Conservation (phyloP, 2,113 vertebrate species). For the Datnioides undecimradiatus region DNA sequence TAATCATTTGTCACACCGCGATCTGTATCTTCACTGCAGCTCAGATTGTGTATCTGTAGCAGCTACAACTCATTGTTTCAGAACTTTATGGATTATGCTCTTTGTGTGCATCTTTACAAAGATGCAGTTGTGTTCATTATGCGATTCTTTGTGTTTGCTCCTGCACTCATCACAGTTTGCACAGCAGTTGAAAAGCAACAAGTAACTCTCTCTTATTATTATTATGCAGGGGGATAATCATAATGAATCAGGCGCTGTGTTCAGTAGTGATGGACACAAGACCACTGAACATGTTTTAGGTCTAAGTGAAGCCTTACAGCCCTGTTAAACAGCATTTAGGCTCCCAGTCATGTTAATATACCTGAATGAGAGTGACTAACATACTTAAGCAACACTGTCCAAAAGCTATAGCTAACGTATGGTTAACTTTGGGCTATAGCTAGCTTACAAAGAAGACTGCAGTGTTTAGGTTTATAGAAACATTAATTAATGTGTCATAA, state of each 20-base stretch:
- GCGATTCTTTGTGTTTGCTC: conserved; percentile 2
- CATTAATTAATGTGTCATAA: too few relatives aligned
- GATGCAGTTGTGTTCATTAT: conserved; percentile 17
- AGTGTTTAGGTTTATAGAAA: too few relatives aligned
- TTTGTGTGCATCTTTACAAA: conserved; percentile 42
- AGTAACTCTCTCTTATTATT: background rate
- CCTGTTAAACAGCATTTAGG: too few relatives aligned
- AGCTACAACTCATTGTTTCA: conserved; percentile 34
- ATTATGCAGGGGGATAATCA: background rate
- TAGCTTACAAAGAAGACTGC: too few relatives aligned
- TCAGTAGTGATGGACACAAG: conserved; percentile 13
- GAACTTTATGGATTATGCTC: conserved; percentile 48
- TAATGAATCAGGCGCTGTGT: conserved; percentile 35
- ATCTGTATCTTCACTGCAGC: conserved; percentile 73
- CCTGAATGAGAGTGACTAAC: too few relatives aligned
- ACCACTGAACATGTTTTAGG: background rate
- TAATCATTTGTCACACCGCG: conserved; percentile 83
- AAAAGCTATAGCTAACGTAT: too few relatives aligned
- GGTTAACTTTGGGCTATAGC: too few relatives aligned
- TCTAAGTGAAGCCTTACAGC: background rate
- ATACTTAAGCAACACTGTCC: too few relatives aligned
- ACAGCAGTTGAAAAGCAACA: conserved; percentile 5
- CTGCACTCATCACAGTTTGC: conserved; percentile 2
- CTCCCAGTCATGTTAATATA: too few relatives aligned
- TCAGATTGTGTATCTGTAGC: conserved; percentile 45